phyloP scores from a whole-genome alignment of 2,113 vertebrate species.

The Corydoras sp. region DNA sequence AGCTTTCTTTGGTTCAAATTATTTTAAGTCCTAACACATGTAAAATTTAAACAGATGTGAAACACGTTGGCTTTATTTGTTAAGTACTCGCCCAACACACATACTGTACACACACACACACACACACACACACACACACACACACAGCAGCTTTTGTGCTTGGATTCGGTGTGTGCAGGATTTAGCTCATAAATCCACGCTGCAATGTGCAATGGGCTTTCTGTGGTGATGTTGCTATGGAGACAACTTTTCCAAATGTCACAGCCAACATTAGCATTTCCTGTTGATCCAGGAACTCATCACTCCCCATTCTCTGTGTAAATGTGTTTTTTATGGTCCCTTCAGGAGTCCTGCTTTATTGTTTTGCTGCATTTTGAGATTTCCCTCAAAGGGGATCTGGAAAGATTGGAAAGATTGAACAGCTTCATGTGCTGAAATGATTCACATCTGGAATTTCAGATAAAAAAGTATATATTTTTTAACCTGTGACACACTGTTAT shows the following conservation, averaged over 20 bases:
- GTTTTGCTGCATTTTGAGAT: conserved; percentile 6
- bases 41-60: too few relatives aligned
- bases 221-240: conserved; percentile 39
- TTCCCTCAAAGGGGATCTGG: conserved; percentile 3
- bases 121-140: not conserved
- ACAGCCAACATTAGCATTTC: conserved; percentile 41
- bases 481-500: too few relatives aligned
- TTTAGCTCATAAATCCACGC: conserved; percentile 42
- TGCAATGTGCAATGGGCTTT: conserved; percentile 34
- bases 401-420: conserved; percentile 14
- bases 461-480: too few relatives aligned
- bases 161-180: conserved; percentile 31
- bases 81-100: too few relatives aligned
- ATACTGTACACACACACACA: not conserved
- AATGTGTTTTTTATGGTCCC: conserved; percentile 29
- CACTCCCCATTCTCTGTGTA: conserved; percentile 31
- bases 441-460: conserved; percentile 1
- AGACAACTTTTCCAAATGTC: conserved; percentile 46
- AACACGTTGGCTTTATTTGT: too few relatives aligned
- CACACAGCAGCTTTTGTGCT: conserved; percentile 23
- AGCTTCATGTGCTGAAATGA: not conserved
- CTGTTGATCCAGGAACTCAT: conserved; percentile 45
- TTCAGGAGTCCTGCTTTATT: conserved; percentile 20
- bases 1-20: too few relatives aligned
- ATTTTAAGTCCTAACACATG: too few relatives aligned